Percentiles rank a stretch among this genome's conserved stretches.
Evolutionary conservation across 2,797 vertebrate species (phyloP).

Genomic region (Somateria mollissima): DNA sequence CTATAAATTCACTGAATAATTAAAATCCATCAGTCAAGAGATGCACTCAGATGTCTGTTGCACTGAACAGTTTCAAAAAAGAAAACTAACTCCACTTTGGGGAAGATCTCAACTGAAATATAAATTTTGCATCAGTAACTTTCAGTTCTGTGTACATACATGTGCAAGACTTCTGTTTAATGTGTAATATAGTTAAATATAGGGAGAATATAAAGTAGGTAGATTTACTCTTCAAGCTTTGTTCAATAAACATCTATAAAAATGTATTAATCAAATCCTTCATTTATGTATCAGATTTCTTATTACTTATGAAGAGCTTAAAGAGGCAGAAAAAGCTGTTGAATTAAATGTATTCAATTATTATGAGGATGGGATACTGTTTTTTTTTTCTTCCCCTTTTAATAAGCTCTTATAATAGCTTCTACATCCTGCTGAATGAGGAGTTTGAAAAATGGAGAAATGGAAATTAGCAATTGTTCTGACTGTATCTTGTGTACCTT

Average conservation of each 20-base stretch:
- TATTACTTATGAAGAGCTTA: neutral
- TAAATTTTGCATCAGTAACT: neutral
- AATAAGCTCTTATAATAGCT: neutral
- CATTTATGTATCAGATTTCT: neutral
- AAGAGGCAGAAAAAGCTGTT: neutral
- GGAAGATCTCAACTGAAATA: neutral
- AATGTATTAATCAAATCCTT: neutral
- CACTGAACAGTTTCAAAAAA: neutral
- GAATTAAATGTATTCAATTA: neutral
- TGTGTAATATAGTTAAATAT: neutral
- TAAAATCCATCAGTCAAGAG: neutral
- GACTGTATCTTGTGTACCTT: neutral
- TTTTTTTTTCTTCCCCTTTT: neutral
- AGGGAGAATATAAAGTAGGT: neutral
- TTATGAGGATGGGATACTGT: rapidly evolving
- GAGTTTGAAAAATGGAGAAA: neutral
- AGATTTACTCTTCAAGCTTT: neutral
- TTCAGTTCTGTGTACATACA: neutral
- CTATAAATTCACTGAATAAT: neutral
- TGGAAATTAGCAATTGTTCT: neutral
- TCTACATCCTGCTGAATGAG: neutral
- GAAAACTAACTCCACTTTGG: neutral
- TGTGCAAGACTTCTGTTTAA: neutral
- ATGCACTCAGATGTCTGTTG: neutral
- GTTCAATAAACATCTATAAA: neutral